phyloP scores from a whole-genome alignment of 2,888 invertebrate species.

The Trissoscelio sp. region DNA sequence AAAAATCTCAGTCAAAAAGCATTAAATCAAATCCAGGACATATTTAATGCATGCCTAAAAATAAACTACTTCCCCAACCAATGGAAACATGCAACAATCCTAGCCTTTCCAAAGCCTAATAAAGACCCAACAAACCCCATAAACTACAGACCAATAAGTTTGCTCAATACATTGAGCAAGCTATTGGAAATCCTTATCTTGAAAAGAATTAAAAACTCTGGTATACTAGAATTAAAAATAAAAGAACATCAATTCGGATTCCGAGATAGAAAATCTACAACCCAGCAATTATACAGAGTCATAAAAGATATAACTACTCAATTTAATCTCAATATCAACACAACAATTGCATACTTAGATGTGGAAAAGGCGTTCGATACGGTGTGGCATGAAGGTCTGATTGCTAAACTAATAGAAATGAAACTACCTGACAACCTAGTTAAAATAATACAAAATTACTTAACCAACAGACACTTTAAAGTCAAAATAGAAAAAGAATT shows the following conservation, averaged over 20 bases:
- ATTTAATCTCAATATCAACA: too few species aligned
- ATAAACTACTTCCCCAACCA: neutral
- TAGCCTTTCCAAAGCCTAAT: neutral
- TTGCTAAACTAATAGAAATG: conserved; percentile 42
- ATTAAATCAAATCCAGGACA: too few species aligned
- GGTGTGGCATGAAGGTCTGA: conserved; percentile 75
- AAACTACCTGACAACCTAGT: conserved; percentile 32
- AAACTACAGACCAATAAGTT: conserved; percentile 33
- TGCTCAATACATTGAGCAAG: conserved; percentile 17
- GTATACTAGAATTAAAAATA: neutral
- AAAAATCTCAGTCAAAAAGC: too few species aligned
- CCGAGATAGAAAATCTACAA: conserved; percentile 66
- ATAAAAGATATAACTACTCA: too few species aligned
- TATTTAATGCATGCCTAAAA: too few species aligned
- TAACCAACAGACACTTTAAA: conserved; percentile 3
- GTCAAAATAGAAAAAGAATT: conserved; percentile 22
- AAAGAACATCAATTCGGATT: conserved; percentile 72
- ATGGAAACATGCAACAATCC: conserved; percentile 2
- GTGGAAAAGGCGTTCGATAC: too few species aligned
- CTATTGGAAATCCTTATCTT: conserved; percentile 19
- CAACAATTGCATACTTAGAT: too few species aligned
- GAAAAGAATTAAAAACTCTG: neutral
- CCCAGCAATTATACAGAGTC: conserved; percentile 9
- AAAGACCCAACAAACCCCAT: conserved; percentile 4
- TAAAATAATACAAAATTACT: conserved; percentile 62